A percentile compares a stretch with the other conserved stretches of the same genome.
phyloP scores from a whole-genome alignment of 2,888 invertebrate genomes.

The Argyra leucocephala region DNA sequence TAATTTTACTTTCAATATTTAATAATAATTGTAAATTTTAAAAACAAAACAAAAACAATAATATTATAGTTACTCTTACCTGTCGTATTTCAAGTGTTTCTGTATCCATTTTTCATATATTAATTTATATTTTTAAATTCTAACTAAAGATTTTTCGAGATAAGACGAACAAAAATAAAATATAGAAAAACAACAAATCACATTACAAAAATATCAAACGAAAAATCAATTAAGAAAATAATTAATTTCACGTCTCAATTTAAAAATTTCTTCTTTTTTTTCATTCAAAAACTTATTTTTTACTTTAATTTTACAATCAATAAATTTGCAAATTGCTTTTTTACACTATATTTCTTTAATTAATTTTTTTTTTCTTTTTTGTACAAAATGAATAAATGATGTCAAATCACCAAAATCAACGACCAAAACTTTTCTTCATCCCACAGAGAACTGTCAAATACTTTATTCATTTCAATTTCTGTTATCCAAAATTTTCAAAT shows the following conservation, averaged over 20 bases:
- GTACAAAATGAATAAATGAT: not conserved
- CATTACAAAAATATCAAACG: too few relatives aligned
- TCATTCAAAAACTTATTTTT: not conserved
- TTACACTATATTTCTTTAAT: not conserved
- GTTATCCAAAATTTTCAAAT: too few relatives aligned
- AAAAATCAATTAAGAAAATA: too few relatives aligned
- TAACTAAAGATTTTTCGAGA: not conserved
- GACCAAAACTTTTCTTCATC: not conserved
- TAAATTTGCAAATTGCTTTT: not conserved
- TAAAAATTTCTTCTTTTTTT: too few relatives aligned
- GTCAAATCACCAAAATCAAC: not conserved
- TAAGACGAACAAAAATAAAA: not conserved
- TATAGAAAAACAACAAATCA: too few relatives aligned
- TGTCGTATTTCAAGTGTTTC: conserved; percentile 42
- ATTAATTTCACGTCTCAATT: too few relatives aligned
- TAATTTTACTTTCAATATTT: not conserved
- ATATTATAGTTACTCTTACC: conserved; percentile 28
- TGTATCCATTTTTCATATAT: conserved; percentile 32
- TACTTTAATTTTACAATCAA: not conserved
- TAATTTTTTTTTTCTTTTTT: not conserved
- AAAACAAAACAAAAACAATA: not conserved
- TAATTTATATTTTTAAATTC: too few relatives aligned
- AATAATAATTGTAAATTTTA: not conserved
- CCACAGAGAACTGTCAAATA: not conserved
- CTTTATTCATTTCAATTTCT: too few relatives aligned